Evolutionary conservation across 1,140 invertebrate species (phyloP).

Genomic region (Cyphomyrmex costatus): DNA sequence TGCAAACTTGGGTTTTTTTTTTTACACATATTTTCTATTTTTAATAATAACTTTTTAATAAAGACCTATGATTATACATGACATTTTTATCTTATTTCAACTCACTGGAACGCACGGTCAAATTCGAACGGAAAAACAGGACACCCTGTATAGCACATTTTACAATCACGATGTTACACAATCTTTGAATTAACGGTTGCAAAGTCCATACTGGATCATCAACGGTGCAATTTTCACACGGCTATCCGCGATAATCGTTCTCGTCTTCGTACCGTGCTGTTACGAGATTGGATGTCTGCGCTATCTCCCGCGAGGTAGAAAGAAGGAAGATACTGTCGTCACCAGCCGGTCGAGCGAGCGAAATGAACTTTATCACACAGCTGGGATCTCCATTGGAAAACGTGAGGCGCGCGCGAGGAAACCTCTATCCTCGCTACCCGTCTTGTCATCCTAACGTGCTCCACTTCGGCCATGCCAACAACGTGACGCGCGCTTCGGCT

Average conservation of each 20-base stretch:
- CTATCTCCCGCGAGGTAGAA: constrained; percentile 55
- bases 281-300: constrained; percentile 65
- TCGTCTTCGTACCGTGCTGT: constrained; percentile 6
- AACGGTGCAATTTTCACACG: constrained; percentile 65
- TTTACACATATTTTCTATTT: too few species aligned
- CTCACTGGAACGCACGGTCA: too few species aligned
- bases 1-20: too few species aligned
- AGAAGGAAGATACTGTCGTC: constrained; percentile 69
- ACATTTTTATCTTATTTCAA: too few species aligned
- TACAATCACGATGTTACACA: background rate
- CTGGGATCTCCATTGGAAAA: constrained; percentile 77
- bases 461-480: constrained; percentile 47
- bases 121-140: too few species aligned
- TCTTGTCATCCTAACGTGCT: constrained; percentile 24
- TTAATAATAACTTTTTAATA: too few species aligned
- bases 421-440: constrained; percentile 1
- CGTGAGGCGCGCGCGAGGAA: constrained; percentile 61
- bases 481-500: constrained; percentile 42
- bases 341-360: constrained; percentile 57
- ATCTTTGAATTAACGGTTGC: constrained; percentile 17
- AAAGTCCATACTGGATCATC: constrained; percentile 24
- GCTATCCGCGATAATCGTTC: constrained; percentile 67
- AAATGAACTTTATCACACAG: constrained; percentile 77
- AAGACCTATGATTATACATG: too few species aligned
- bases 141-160: too few species aligned